Percentiles rank a stretch among this genome's conserved stretches.
These are phyloP conservation scores for Saccostrea glomerata DNA, from an alignment of 1,140 invertebrate genomes.

Conservation along the genomic window DNA sequence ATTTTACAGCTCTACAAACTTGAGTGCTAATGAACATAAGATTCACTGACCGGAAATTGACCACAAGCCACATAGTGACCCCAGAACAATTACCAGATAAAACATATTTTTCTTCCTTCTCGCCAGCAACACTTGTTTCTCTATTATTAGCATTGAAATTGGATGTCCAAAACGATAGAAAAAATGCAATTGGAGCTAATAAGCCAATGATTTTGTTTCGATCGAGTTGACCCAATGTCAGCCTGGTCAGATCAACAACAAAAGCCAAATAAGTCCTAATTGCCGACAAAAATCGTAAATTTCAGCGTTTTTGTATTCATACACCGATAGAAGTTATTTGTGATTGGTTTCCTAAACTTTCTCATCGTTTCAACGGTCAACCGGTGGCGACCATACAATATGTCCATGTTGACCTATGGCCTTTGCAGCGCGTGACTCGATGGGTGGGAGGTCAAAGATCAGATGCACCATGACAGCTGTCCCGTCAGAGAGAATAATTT, in stretches of 20 bases:
- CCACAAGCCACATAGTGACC: not conserved
- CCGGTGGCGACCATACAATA: slow-evolving; percentile 33
- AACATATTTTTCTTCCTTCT: slow-evolving; percentile 31
- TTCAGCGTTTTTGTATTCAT: slow-evolving; percentile 30
- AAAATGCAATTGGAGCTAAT: slow-evolving; percentile 36
- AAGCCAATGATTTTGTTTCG: slow-evolving; percentile 36
- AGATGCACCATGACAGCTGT: slow-evolving; percentile 28
- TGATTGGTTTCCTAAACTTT: slow-evolving; percentile 30
- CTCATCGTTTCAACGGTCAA: slow-evolving; percentile 35
- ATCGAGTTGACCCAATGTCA: slow-evolving; percentile 32
- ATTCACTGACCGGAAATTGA: slow-evolving; percentile 23
- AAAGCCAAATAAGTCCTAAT: slow-evolving; percentile 30
- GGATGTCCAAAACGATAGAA: slow-evolving; percentile 30
- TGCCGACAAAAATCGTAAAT: slow-evolving; percentile 38
- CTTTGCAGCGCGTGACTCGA: slow-evolving; percentile 23
- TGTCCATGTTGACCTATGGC: slow-evolving; percentile 25
- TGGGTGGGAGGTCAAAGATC: slow-evolving; percentile 36
- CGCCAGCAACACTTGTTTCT: slow-evolving; percentile 24
- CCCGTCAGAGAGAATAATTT: slow-evolving; percentile 15
- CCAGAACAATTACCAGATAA: slow-evolving; percentile 13
- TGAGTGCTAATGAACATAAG: slow-evolving; percentile 35
- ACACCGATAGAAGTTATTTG: slow-evolving; percentile 4
- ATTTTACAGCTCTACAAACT: slow-evolving; percentile 8
- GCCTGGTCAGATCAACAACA: slow-evolving; percentile 1
- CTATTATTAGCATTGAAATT: slow-evolving; percentile 32